Evolutionary conservation across 2,888 invertebrate genomes (phyloP), one percentile per base, ranked within the genome.

Genomic region (Chalcosyrphus nemorum): DNA sequence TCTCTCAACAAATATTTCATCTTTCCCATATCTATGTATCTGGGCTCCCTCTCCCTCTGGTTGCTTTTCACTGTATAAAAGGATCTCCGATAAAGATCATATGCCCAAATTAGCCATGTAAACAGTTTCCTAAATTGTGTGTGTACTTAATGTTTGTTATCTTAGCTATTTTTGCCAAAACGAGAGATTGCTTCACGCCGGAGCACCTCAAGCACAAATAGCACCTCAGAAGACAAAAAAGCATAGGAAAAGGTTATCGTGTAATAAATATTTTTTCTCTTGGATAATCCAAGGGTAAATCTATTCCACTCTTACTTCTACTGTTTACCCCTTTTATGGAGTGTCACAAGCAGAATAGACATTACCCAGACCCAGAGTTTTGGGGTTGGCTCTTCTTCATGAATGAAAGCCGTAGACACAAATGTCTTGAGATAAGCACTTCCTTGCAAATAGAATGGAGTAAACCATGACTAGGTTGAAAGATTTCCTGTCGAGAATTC

Each of bases 251-350:
- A 19, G 29, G 43, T 56, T 43, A 43, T 32, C 54, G 21, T 29
- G 68, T 43, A 17, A 68, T 68, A 68, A 68, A 43, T 38, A 38
- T 38, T 56, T 43, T 66, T 1, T 19, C 1, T 24, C 13, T 4
- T n/a, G 54, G 68, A 68, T 68, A 54, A 68, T 66, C 54, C 68
- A 54, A 68, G 9, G 43, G 43, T 54, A 68, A 68, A 68, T 68
- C 32, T 68, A 56, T 45, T 45, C 27, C 2, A 56, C 1, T 38
- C 4, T 38, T 38, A 47, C 47, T 21, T 11, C 6, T 17, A 11
- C 9, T 56, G 54, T 68, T 68, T 68, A 32, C 43, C 13, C 21
- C 21, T 19, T 68, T 56, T 56, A 56, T 68, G 19, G 29, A 5
- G 43, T 56, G 29, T 43, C 29, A 68, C 17, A 41, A 54, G 19